Evolutionary conservation across 2,797 vertebrate species (phyloP).

Genomic region (Urocyon cinereoargenteus): DNA sequence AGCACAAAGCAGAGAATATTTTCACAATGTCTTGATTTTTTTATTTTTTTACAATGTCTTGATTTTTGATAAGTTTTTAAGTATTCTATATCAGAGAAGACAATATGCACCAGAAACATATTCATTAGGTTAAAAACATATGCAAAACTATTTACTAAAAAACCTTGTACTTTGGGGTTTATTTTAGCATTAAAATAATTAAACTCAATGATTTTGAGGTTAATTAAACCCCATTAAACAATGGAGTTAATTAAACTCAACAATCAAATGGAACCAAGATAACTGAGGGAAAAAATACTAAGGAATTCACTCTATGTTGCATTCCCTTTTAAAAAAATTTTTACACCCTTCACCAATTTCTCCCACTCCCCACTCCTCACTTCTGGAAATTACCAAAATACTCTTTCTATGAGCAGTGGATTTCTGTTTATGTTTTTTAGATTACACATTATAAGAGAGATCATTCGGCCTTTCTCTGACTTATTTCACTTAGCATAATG

Average conservation of each 20-base stretch:
- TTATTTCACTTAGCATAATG: not conserved
- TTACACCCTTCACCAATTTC: not conserved
- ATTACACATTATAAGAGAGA: not conserved
- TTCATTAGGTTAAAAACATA: constrained; percentile 62
- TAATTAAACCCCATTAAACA: no score
- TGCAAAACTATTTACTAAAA: constrained; percentile 34
- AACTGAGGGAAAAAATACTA: not conserved
- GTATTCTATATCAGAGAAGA: not conserved
- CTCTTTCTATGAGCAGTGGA: not conserved
- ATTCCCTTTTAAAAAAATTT: not conserved
- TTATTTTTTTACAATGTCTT: not conserved
- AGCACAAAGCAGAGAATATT: constrained; percentile 22
- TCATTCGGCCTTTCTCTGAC: not conserved
- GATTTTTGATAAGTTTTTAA: constrained; percentile 40
- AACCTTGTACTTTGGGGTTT: not conserved
- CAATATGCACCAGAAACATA: constrained; percentile 38
- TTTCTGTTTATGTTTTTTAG: no score
- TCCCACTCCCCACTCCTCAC: not conserved
- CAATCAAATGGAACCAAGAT: constrained; percentile 34
- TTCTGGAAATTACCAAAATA: not conserved
- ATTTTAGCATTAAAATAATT: constrained; percentile 58
- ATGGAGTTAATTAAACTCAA: constrained; percentile 45
- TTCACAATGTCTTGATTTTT: constrained; percentile 33
- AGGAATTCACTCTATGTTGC: not conserved
- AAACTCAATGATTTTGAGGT: not conserved